A percentile compares a stretch with the other conserved stretches of the same genome.
Evolutionary conservation across 2,113 vertebrate species (phyloP).

Genomic region (Stegostoma tigrinum): DNA sequence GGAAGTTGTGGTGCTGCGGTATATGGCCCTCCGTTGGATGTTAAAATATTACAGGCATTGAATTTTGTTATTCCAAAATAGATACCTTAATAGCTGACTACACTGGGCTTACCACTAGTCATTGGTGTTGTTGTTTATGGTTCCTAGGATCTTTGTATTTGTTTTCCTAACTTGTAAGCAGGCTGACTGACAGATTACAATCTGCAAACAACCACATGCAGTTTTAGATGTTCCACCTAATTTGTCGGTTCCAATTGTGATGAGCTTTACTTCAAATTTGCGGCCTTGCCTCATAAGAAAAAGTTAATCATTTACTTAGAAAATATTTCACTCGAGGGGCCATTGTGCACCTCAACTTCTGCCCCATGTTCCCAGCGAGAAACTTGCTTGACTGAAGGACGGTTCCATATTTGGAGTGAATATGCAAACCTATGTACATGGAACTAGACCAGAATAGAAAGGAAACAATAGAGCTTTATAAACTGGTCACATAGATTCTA

Average conservation of each 20-base stretch:
- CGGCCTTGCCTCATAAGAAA: neutral
- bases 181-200: neutral
- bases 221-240: neutral
- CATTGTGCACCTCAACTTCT: too few species aligned
- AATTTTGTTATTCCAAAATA: neutral
- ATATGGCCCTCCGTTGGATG: neutral
- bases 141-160: neutral
- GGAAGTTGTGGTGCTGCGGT: neutral
- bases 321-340: neutral
- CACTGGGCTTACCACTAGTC: neutral
- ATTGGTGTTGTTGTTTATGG: neutral
- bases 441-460: neutral
- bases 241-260: neutral
- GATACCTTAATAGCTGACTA: neutral
- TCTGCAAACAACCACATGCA: neutral
- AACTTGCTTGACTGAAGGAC: neutral
- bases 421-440: neutral
- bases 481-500: neutral
- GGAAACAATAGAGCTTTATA: constrained; percentile 18
- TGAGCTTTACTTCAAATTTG: neutral
- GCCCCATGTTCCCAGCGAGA: neutral
- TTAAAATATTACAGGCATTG: neutral
- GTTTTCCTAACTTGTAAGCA: neutral
- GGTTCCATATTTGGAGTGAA: neutral
- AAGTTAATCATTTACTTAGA: neutral